phyloP scores from a whole-genome alignment of 2,113 vertebrate genomes.

The Kobus ellipsiprymnus region DNA sequence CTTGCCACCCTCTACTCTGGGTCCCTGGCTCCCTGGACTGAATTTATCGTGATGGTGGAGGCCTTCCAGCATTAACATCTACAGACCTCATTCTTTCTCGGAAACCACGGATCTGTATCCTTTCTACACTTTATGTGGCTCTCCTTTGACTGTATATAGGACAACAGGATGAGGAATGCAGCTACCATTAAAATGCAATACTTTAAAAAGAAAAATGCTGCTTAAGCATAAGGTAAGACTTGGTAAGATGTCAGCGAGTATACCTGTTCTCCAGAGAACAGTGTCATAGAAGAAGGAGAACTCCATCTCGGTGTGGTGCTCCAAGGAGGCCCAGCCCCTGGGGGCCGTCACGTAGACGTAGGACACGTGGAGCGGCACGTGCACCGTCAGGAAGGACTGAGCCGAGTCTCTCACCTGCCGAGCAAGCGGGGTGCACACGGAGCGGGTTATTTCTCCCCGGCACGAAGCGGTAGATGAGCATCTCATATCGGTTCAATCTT shows the following conservation, averaged over 20 bases:
- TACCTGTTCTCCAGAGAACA: conserved; percentile 97
- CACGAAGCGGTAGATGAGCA: no score
- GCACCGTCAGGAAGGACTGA: conserved; percentile 97
- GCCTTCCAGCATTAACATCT: not conserved
- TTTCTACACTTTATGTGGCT: not conserved
- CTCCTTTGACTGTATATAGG: not conserved
- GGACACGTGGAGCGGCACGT: conserved; percentile 96
- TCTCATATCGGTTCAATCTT: not conserved
- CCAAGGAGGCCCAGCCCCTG: conserved; percentile 96
- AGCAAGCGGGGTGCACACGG: not conserved
- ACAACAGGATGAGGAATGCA: not conserved
- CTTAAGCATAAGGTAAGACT: not conserved
- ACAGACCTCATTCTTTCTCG: not conserved
- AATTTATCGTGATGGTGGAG: not conserved
- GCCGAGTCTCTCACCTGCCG: conserved; percentile 95
- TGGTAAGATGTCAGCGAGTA: accelerated
- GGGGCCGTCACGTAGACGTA: conserved; percentile 98
- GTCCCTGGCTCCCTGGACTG: not conserved
- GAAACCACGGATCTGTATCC: not conserved
- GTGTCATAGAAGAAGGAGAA: conserved; percentile 99
- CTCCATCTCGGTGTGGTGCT: conserved; percentile 99
- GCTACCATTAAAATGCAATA: not conserved
- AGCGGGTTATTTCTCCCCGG: not conserved
- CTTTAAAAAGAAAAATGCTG: not conserved
- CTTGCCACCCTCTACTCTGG: not conserved